phyloP scores from a whole-genome alignment of 2,888 invertebrate species.

The Empis stercorea region DNA sequence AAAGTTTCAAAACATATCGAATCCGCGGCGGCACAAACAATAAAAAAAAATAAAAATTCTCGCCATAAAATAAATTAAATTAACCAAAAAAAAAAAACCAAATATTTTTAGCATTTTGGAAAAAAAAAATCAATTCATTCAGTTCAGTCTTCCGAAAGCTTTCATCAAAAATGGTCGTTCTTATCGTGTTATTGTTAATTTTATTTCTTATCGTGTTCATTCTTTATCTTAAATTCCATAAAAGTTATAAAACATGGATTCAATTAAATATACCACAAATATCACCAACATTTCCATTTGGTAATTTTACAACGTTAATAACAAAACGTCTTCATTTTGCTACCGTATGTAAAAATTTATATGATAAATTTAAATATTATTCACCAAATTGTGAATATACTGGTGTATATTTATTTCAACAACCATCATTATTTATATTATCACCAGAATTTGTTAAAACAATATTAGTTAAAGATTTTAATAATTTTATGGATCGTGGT shows the following conservation, averaged over 20 bases:
- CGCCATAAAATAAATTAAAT: too few relatives aligned
- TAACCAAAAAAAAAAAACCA: too few relatives aligned
- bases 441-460: constrained; percentile 11
- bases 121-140: too few relatives aligned
- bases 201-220: background rate
- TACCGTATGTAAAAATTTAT: constrained; percentile 4
- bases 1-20: too few relatives aligned
- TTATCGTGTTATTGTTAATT: background rate
- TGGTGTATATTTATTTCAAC: constrained; percentile 10
- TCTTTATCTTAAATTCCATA: constrained; percentile 1
- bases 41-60: too few relatives aligned
- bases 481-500: constrained; percentile 12
- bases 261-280: constrained; percentile 9
- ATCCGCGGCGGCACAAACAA: too few relatives aligned
- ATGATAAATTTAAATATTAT: constrained; percentile 10
- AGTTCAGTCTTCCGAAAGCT: too few relatives aligned
- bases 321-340: constrained; percentile 3
- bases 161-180: too few relatives aligned
- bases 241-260: constrained; percentile 7
- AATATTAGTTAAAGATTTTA: constrained; percentile 11
- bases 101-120: too few relatives aligned
- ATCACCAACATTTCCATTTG: constrained; percentile 11
- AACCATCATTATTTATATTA: constrained; percentile 8
- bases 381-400: constrained; percentile 3
- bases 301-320: constrained; percentile 7